These are phyloP conservation scores for Lithosia quadra DNA, from an alignment of 2,888 invertebrate species.

Conservation along the genomic window DNA sequence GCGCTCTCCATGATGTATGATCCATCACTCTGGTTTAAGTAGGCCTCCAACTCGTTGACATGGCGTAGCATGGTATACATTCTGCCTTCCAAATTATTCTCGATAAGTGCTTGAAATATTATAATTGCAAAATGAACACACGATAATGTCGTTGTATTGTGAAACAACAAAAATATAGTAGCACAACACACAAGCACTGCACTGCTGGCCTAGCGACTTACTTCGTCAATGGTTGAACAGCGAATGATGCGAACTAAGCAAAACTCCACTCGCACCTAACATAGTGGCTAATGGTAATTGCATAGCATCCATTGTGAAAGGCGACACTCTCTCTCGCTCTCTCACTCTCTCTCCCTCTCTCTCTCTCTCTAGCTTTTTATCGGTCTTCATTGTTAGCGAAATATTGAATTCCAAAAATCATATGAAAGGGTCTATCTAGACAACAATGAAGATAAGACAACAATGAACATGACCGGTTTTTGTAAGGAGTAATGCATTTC, in stretches of 20 bases:
- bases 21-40: constrained; percentile 60
- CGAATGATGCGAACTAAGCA: constrained; percentile 76
- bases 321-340: no score
- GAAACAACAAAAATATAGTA: constrained; percentile 79
- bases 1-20: constrained; percentile 60
- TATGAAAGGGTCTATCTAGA: no score
- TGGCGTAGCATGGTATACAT: constrained; percentile 83
- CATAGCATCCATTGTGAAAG: no score
- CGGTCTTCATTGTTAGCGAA: constrained; percentile 80
- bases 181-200: constrained; percentile 64
- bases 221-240: constrained; percentile 83
- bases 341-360: no score
- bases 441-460: no score
- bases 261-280: constrained; percentile 77
- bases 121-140: constrained; percentile 64
- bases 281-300: no score
- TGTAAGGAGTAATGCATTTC: no score
- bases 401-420: constrained; percentile 74
- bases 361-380: no score
- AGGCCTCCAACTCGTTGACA: constrained; percentile 74
- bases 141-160: constrained; percentile 54
- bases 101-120: constrained; percentile 80
- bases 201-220: constrained; percentile 64
- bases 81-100: constrained; percentile 82
- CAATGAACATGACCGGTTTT: no score